phyloP scores from a whole-genome alignment of 1,140 invertebrate genomes.

The Habropoda laboriosa region DNA sequence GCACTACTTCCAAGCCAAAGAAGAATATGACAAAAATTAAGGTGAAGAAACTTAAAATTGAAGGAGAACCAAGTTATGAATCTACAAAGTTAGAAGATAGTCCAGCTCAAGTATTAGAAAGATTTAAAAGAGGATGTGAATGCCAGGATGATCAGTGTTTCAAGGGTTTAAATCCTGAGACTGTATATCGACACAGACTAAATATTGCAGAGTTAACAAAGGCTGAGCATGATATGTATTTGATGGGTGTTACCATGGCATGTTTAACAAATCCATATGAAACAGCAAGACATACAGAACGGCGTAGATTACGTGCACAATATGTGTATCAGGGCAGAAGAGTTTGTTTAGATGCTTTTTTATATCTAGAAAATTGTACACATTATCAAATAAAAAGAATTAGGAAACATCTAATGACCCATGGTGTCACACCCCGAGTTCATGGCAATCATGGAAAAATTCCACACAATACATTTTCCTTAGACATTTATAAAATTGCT shows the following conservation, averaged over 20 bases:
- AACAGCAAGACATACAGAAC: slow-evolving; percentile 87
- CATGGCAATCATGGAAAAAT: slow-evolving; percentile 91
- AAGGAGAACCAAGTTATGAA: slow-evolving; percentile 79
- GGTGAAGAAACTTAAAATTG: slow-evolving; percentile 81
- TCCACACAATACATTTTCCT: slow-evolving; percentile 90
- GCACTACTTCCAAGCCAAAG: slow-evolving; percentile 42
- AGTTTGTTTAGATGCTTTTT: slow-evolving; percentile 89
- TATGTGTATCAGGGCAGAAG: slow-evolving; percentile 89
- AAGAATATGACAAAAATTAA: slow-evolving; percentile 51
- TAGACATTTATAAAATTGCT: slow-evolving; percentile 89
- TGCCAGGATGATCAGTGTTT: slow-evolving; percentile 90
- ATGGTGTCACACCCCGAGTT: slow-evolving; percentile 88
- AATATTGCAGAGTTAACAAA: slow-evolving; percentile 91
- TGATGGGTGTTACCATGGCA: slow-evolving; percentile 91
- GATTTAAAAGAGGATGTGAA: slow-evolving; percentile 88
- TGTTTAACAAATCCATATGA: slow-evolving; percentile 88
- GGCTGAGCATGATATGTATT: slow-evolving; percentile 87
- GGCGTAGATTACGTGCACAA: slow-evolving; percentile 87
- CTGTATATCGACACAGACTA: slow-evolving; percentile 88
- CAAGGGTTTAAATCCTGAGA: slow-evolving; percentile 86
- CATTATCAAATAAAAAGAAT: slow-evolving; percentile 91
- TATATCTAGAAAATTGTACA: slow-evolving; percentile 91
- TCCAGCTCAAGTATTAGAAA: slow-evolving; percentile 85
- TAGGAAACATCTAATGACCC: slow-evolving; percentile 89
- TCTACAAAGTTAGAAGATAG: slow-evolving; percentile 83